Base-by-base conservation (phyloP, 37 sponge, comb jelly and placozoan genomes). In the Spongia lamella region DNA sequence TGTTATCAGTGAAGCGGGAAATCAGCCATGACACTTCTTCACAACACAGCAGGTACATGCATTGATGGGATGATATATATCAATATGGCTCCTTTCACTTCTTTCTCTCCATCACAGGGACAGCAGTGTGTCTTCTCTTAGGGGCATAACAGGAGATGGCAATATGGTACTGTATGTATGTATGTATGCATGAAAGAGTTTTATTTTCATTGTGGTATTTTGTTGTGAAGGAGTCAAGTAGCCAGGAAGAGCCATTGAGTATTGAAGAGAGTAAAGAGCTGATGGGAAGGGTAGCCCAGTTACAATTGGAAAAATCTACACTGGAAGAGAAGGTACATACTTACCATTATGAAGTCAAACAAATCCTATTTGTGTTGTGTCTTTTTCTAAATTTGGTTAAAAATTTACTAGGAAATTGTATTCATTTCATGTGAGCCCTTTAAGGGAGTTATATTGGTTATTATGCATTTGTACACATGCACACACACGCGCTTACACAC, bases 291-390 rank as follows among this genome's bases (percentile, higher is more conserved):
- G 62, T 91, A 11, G 70, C 91, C 25, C 55, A 68, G 3, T 53
- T 90, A 11, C 91, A 85, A 26, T 50, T 70, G 17, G 83, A 80
- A 5, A 90, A 90, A 55, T 84, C 86, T 83, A 57, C 24, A 0
- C 70, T 90, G 61, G 91, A 90, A 70, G 86, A 75, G 54, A 79
- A 54, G 56, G 88, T 87, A 27, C 30, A 78, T 68, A 5, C 1
- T 49, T 70, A 4, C 7, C 29, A 14, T 7, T 43, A 43, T 43
- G 47, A 9, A 13, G 47, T 29, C n/a, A n/a, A n/a, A n/a, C n/a
- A n/a, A n/a, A n/a, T n/a, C n/a, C n/a, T n/a, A n/a, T n/a, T n/a
- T n/a, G n/a, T n/a, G n/a, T n/a, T n/a, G n/a, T n/a, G n/a, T n/a
- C n/a, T n/a, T n/a, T n/a, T n/a, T n/a, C n/a, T n/a, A n/a, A n/a